phyloP scores from a whole-genome alignment of 1,140 invertebrate species.

The Cydia splendana region DNA sequence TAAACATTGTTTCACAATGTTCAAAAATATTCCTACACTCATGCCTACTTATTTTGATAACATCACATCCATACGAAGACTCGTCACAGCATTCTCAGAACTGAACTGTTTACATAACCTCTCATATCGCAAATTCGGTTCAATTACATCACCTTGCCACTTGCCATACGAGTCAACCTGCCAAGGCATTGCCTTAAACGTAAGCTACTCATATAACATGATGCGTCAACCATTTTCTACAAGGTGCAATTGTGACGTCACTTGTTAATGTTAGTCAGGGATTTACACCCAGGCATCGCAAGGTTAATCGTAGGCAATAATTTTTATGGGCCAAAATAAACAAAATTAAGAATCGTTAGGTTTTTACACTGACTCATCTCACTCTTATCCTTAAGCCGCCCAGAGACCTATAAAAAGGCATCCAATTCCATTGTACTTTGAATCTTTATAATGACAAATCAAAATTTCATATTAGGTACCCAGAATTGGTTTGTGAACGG shows the following conservation, averaged over 20 bases:
- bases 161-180: conserved; percentile 7
- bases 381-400: no score
- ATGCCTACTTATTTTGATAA: no score
- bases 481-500: no score
- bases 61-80: background rate
- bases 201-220: background rate
- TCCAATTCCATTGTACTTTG: no score
- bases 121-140: conserved; percentile 1
- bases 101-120: background rate
- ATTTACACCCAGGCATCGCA: background rate
- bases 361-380: background rate
- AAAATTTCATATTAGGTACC: no score
- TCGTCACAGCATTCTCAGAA: conserved; percentile 1
- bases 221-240: background rate
- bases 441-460: no score
- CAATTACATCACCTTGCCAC: background rate
- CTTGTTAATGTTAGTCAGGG: background rate
- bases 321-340: background rate
- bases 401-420: no score
- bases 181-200: background rate
- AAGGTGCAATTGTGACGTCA: conserved; percentile 9
- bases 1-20: no score
- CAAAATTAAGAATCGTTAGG: background rate
- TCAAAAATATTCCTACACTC: no score
- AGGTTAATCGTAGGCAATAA: background rate